A percentile compares a stretch with the other conserved stretches of the same genome.
Conservation (phyloP, 2,888 invertebrate genomes). For the Digitonthophagus gazella region DNA sequence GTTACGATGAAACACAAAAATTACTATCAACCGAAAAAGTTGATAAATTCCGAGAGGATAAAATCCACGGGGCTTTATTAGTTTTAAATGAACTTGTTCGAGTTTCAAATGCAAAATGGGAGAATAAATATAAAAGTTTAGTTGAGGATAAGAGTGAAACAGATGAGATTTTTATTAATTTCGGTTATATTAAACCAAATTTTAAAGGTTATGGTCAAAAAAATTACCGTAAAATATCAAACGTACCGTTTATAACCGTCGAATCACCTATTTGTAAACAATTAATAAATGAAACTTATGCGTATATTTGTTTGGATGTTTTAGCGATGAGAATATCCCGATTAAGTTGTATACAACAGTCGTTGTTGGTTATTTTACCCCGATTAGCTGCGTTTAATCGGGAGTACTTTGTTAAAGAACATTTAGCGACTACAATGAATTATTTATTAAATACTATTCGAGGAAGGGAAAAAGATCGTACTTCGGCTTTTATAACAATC, state of each 20-base stretch:
- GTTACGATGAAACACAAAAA: slow-evolving; percentile 84
- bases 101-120: slow-evolving; percentile 87
- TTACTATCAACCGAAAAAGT: slow-evolving; percentile 70
- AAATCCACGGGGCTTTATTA: slow-evolving; percentile 88
- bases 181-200: slow-evolving; percentile 47
- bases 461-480: slow-evolving; percentile 80
- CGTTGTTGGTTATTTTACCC: slow-evolving; percentile 82
- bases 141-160: slow-evolving; percentile 53
- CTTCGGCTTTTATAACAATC: slow-evolving; percentile 84
- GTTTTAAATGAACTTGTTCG: slow-evolving; percentile 92
- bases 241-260: slow-evolving; percentile 62
- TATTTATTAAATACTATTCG: slow-evolving; percentile 76
- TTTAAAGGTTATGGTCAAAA: slow-evolving; percentile 52
- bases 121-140: slow-evolving; percentile 71
- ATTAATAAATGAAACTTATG: slow-evolving; percentile 79
- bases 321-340: slow-evolving; percentile 70
- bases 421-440: slow-evolving; percentile 71
- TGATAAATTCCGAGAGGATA: slow-evolving; percentile 82
- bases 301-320: slow-evolving; percentile 74
- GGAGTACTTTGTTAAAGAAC: slow-evolving; percentile 72
- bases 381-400: slow-evolving; percentile 91
- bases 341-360: slow-evolving; percentile 81
- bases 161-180: slow-evolving; percentile 43
- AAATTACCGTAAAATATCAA: slow-evolving; percentile 49
- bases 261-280: slow-evolving; percentile 86